Base-by-base conservation (phyloP, 2,797 vertebrate genomes). In the Sciurus carolinensis region DNA sequence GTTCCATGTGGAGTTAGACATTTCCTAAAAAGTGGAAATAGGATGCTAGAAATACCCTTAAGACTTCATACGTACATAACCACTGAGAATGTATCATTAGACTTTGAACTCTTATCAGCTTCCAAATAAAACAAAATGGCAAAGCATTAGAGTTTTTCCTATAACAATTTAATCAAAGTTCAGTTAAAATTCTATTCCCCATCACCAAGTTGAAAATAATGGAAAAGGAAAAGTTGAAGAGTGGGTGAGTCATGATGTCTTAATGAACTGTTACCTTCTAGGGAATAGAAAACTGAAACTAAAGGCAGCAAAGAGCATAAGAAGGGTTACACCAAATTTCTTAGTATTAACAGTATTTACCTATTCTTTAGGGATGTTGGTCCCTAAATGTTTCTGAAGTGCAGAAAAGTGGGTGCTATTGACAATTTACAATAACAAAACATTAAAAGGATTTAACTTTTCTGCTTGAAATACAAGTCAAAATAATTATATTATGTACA, bases 141-240 rank as follows among this genome's bases (percentile, higher is more conserved):
- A 85, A 95, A 57, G 6, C 44, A 75, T 33, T 93, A 76, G 22
- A 79, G 82, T 57, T 2, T 80, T 57, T 66, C 71, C 28, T 94
- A 64, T 5, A 66, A 3, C 33, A 5, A 73, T 24, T 36, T 75
- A 66, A 91, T 85, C 47, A 94, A 89, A 75, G 73, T 82, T 88
- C 71, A 80, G n/a, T 62, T 69, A 36, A 83, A 93, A 91, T 73
- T 76, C 12, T 76, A 73, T 54, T 91, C 11, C 79, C 75, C n/a
- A 69, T n/a, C 81, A n/a, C 7, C 30, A 92, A 79, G 67, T 91
- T 39, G 52, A 88, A 95, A 81, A 50, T 84, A 30, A 44, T 54
- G 5, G 57, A 1, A 42, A 69, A 52, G 4, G 3, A 47, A 44
- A 18, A 57, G 42, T 10, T 22, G 8, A 69, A 95, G 62, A 87